phyloP scores from a whole-genome alignment of 1,140 invertebrate species.

The Luehdorfia chinensis region DNA sequence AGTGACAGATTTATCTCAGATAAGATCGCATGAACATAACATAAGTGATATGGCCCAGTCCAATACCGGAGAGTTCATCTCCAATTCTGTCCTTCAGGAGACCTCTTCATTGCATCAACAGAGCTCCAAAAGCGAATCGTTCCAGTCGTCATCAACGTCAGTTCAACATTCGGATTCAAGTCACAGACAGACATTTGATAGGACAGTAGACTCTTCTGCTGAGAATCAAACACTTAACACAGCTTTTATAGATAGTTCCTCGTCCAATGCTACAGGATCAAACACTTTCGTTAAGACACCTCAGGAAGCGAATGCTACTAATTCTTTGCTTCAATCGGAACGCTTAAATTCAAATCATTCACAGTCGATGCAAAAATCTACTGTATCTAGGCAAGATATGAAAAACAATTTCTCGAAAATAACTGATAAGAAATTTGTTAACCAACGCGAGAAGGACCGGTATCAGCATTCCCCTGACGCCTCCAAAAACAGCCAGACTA shows the following conservation, averaged over 20 bases:
- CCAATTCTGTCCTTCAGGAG: conserved; percentile 52
- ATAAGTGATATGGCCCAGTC: conserved; percentile 69
- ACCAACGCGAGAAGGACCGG: conserved; percentile 52
- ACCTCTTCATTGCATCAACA: conserved; percentile 65
- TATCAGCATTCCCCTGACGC: conserved; percentile 39
- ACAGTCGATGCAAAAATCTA: conserved; percentile 32
- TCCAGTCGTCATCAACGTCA: conserved; percentile 62
- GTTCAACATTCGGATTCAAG: conserved; percentile 61
- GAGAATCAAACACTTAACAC: conserved; percentile 66
- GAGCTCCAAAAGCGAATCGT: conserved; percentile 63
- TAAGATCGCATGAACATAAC: conserved; percentile 52
- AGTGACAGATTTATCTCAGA: conserved; percentile 61
- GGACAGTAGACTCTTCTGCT: conserved; percentile 45
- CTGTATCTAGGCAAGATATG: conserved; percentile 27
- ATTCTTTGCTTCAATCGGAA: conserved; percentile 68
- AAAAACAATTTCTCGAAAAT: conserved; percentile 28
- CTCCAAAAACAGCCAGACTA: conserved; percentile 41
- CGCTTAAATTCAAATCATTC: conserved; percentile 48
- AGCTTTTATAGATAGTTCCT: conserved; percentile 64
- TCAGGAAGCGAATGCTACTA: conserved; percentile 58
- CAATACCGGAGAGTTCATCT: conserved; percentile 67
- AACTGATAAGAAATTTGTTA: conserved; percentile 35
- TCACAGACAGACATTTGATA: conserved; percentile 55
- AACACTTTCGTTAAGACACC: conserved; percentile 41
- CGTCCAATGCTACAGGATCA: conserved; percentile 26